Evolutionary conservation across 2,888 invertebrate species (phyloP).

Genomic region (Coronaproctus castanopsis): DNA sequence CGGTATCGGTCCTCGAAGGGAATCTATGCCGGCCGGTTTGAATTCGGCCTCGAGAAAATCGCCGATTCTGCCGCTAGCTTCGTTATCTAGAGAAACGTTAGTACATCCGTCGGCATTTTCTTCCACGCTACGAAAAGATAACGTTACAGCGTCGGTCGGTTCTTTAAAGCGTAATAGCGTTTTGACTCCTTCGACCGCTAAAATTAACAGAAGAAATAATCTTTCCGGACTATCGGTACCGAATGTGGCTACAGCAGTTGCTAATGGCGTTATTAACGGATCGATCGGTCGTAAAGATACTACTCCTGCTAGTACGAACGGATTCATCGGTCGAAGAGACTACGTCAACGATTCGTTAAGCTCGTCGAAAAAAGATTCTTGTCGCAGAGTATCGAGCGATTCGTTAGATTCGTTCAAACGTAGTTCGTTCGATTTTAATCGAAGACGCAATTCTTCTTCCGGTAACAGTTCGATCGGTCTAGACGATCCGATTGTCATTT

Average conservation of each 20-base stretch:
- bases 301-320: constrained; percentile 8
- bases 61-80: constrained; percentile 29
- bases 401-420: constrained; percentile 45
- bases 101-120: constrained; percentile 46
- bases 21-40: constrained; percentile 20
- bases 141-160: constrained; percentile 29
- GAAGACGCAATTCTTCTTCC: constrained; percentile 41
- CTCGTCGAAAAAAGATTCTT: constrained; percentile 26
- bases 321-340: constrained; percentile 25
- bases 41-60: constrained; percentile 26
- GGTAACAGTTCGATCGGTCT: constrained; percentile 36
- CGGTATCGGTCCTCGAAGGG: constrained; percentile 19
- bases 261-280: background rate
- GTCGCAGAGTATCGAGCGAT: constrained; percentile 40
- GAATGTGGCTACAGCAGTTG: background rate
- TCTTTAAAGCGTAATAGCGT: constrained; percentile 15
- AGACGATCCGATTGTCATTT: constrained; percentile 37
- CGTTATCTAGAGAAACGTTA: constrained; percentile 13
- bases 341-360: constrained; percentile 24
- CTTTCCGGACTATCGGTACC: background rate
- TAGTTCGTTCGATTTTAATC: constrained; percentile 45
- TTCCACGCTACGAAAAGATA: constrained; percentile 40
- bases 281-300: background rate
- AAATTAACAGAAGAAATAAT: background rate
- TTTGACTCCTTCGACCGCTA: background rate